Conservation (phyloP, 2,888 invertebrate genomes). For the Ennomos erosarius region DNA sequence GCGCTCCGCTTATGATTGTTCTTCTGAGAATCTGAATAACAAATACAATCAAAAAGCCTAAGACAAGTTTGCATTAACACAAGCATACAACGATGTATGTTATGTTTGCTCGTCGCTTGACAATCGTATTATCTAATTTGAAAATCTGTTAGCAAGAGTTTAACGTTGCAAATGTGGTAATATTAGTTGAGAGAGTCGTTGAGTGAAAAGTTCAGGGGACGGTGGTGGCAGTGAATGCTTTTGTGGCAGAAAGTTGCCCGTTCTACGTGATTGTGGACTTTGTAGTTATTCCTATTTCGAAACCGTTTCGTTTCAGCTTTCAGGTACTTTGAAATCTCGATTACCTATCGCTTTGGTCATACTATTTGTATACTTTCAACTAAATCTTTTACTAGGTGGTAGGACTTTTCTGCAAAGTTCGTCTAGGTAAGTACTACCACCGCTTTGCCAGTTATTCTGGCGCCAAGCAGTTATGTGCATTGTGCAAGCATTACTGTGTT, state of each 20-base stretch:
- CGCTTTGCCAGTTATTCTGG: too few species aligned
- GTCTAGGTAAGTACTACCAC: too few species aligned
- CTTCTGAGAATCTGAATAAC: too few species aligned
- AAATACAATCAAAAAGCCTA: conserved; percentile 11
- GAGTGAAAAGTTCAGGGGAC: conserved; percentile 26
- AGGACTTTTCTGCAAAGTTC: too few species aligned
- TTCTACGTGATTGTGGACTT: conserved; percentile 4
- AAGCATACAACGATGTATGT: conserved; percentile 29
- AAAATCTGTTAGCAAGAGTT: conserved; percentile 33
- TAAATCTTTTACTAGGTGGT: too few species aligned
- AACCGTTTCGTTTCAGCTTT: background rate
- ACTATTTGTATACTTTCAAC: too few species aligned
- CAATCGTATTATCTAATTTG: conserved; percentile 39
- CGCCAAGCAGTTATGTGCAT: too few species aligned
- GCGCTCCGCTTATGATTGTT: too few species aligned
- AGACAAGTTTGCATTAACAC: conserved; percentile 22
- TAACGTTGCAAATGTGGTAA: conserved; percentile 20
- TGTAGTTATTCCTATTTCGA: conserved; percentile 6
- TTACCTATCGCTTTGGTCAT: background rate
- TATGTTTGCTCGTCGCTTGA: conserved; percentile 28
- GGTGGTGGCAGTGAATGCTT: conserved; percentile 12
- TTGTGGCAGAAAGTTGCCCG: conserved; percentile 9
- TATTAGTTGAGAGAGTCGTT: conserved; percentile 28
- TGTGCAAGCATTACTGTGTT: too few species aligned
- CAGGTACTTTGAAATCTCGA: too few species aligned